Base-by-base conservation (phyloP, 1,140 invertebrate species). In the Drosophila funebris region DNA sequence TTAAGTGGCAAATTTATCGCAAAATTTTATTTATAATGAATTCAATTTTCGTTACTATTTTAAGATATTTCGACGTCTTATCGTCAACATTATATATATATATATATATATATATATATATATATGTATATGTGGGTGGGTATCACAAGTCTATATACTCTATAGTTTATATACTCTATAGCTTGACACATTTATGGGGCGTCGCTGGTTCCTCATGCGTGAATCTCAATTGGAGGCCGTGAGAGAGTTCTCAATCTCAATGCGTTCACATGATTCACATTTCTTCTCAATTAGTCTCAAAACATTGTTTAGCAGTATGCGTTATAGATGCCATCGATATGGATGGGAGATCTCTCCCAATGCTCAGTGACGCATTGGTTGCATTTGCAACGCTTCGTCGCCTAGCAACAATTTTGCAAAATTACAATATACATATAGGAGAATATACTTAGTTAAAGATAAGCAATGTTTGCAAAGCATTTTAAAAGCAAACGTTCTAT, bases 1-100 rank as follows among this genome's bases (percentile, higher is more conserved):
- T 85, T 85, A 80, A 81, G 67, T 76, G 68, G 36, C 27, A 62
- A 71, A 73, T 84, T 84, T 85, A 80, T 85, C 37, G 60, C 54
- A 53, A 44, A 18, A 62, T 66, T 60, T 62, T 62, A n/a, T n/a
- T 41, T 61, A 52, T 60, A 43, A 52, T 36, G 22, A 53, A 77
- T 73, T 37, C 31, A 63, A 52, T 52, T 66, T 39, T 39, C n/a
- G 48, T 36, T 31, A 43, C 22, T 68, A 43, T 56, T 67, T 33
- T 69, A 13, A 36, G 29, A 43, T 14, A 20, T 56, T 13, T 9
- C 22, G 36, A 33, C 31, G 24, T 37, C 70, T 77, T 82, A 82
- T 78, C 78, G 58, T 56, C 27, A 36, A 18, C 18, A 13, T 61
- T 22, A 13, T 50, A 8, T 16, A 1, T 54, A 11, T 54, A 37